Conservation (phyloP, 2,113 vertebrate species). For the Cebidichthys violaceus region DNA sequence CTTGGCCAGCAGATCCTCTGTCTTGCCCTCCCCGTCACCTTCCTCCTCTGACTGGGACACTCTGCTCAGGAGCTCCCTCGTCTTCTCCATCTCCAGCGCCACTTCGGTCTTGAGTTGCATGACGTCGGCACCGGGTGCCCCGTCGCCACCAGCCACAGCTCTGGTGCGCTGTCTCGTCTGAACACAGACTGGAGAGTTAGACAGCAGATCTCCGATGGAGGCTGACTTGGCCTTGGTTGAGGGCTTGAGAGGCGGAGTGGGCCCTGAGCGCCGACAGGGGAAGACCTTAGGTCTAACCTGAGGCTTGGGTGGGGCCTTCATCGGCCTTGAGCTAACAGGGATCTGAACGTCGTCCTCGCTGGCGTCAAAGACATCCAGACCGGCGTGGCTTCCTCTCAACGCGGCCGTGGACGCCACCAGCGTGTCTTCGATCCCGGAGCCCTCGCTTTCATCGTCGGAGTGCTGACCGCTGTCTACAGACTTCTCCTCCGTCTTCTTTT, state of each 20-base stretch:
- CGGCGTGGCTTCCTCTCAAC: constrained; percentile 58
- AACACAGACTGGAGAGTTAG: constrained; percentile 44
- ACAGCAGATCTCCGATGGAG: constrained; percentile 88
- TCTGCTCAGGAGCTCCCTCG: constrained; percentile 85
- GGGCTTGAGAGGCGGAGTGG: constrained; percentile 46
- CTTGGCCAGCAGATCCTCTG: constrained; percentile 86
- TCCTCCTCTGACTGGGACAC: constrained; percentile 50
- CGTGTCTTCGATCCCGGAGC: constrained; percentile 71
- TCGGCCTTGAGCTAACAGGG: constrained; percentile 15
- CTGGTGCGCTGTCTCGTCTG: background rate
- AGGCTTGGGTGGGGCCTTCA: background rate
- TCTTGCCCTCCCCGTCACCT: constrained; percentile 11
- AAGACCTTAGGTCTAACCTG: background rate
- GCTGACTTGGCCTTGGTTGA: constrained; percentile 79
- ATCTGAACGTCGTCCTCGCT: constrained; percentile 53
- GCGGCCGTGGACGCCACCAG: constrained; percentile 61
- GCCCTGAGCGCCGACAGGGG: background rate
- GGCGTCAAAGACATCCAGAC: constrained; percentile 61
- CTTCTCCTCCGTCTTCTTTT: constrained; percentile 73
- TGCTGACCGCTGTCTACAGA: constrained; percentile 82
- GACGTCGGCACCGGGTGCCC: constrained; percentile 59
- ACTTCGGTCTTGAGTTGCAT: constrained; percentile 87
- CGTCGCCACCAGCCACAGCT: background rate
- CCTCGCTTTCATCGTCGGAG: constrained; percentile 73
- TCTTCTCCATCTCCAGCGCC: constrained; percentile 86